Percentiles rank a stretch among this genome's conserved stretches.
phyloP scores from a whole-genome alignment of 2,113 vertebrate genomes.

The Tachysurus vachellii region DNA sequence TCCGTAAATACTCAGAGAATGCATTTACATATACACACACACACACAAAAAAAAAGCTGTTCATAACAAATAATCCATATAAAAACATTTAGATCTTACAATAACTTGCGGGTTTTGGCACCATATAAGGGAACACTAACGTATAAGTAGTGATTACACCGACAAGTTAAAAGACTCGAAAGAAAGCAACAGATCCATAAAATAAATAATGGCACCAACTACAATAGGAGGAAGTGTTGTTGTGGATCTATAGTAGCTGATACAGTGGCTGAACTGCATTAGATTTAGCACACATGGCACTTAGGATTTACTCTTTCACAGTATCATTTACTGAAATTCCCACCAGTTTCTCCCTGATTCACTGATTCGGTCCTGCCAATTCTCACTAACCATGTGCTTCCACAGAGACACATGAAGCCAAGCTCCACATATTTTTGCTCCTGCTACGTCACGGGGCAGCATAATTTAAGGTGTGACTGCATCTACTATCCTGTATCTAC shows the following conservation, averaged over 20 bases:
- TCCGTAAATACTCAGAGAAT: background rate
- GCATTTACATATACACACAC: background rate
- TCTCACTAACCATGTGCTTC: background rate
- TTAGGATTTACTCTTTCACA: background rate
- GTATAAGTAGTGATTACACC: background rate
- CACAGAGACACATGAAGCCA: background rate
- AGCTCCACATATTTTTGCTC: background rate
- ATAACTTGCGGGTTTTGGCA: background rate
- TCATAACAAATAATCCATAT: too few species aligned
- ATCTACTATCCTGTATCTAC: too few species aligned
- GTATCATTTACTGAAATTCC: background rate
- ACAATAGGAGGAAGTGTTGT: background rate
- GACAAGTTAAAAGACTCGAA: background rate
- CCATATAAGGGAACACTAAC: background rate
- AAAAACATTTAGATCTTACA: background rate
- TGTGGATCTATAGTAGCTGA: background rate
- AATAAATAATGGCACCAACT: background rate
- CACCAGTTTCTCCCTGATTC: background rate
- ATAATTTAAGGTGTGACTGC: background rate
- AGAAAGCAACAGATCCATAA: background rate
- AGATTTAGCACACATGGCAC: background rate
- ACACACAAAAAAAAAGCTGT: too few species aligned
- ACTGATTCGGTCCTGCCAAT: background rate
- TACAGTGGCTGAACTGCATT: background rate
- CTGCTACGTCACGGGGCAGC: background rate